Evolutionary conservation across 2,113 vertebrate species (phyloP), one percentile per base, ranked within the genome.

Genomic region (Rhinogobius similis): DNA sequence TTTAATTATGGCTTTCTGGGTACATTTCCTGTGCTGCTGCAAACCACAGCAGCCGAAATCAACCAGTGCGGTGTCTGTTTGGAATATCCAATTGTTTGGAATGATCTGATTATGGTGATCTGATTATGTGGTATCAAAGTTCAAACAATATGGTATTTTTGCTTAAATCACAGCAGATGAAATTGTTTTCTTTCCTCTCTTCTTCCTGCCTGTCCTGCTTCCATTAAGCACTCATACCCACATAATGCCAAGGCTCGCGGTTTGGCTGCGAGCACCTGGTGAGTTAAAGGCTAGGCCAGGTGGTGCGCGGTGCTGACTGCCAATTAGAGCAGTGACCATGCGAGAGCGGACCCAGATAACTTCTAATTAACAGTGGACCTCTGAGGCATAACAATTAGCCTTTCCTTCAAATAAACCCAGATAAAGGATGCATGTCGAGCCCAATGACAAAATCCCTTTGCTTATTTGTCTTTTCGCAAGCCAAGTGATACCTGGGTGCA

Each of bases 291-390:
- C 76, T 62, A 67, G 82, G 83, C 86, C 86, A 88, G 88, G 87
- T 88, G 88, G 84, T 71, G 44, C 76, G 46, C 82, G 71, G 86
- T 84, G 74, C 84, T 72, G 82, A 83, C 84, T 88, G 84, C 77
- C 86, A 88, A 88, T 90, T 88, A 91, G 82, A 87, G 77, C n/a
- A 10, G 63, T 75, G 77, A 84, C 83, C 86, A 75, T 83, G 83
- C 82, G 86, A 85, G 76, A 70, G 77, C 73, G 27, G 76, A 70
- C 81, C 55, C 23, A 82, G 79, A 86, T 85, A 85, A 83, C 76
- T 81, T 76, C 83, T 85, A 88, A 89, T 91, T 87, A 89, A 86
- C 84, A 68, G 75, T 23, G 69, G 73, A 86, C 81, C 86, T 87
- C 62, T 2, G 70, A 86, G 86, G 82, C 83, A 86, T 86, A 69